These are phyloP conservation scores for Agapostemon virescens DNA, from an alignment of 2,888 invertebrate species.

Conservation along the genomic window DNA sequence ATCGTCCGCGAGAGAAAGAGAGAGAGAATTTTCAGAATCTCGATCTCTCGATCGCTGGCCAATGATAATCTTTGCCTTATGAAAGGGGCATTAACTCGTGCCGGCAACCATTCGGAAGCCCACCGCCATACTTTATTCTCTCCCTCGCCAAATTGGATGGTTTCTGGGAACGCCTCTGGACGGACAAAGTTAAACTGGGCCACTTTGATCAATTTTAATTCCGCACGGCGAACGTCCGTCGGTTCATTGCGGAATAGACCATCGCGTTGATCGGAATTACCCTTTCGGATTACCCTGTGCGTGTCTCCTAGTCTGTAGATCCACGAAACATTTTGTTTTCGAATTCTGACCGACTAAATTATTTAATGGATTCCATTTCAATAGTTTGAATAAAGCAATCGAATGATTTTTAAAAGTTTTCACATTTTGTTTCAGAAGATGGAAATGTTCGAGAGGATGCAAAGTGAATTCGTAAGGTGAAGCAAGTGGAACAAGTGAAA, in stretches of 20 bases:
- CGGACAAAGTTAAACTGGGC: constrained; percentile 26
- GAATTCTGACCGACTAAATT: too few relatives aligned
- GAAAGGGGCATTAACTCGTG: constrained; percentile 23
- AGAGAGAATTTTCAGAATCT: not conserved
- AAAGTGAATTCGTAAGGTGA: too few relatives aligned
- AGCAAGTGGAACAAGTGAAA: too few relatives aligned
- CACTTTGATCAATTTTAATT: constrained; percentile 46
- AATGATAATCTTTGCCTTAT: constrained; percentile 32
- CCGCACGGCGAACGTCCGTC: constrained; percentile 26
- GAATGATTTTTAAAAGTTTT: too few relatives aligned
- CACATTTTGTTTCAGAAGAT: too few relatives aligned
- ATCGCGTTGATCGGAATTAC: not conserved
- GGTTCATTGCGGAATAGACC: constrained; percentile 35
- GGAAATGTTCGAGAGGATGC: too few relatives aligned
- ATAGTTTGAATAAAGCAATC: too few relatives aligned
- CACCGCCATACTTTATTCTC: constrained; percentile 37
- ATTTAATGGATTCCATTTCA: too few relatives aligned
- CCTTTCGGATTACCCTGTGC: not conserved
- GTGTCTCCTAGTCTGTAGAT: not conserved
- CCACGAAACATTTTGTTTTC: too few relatives aligned
- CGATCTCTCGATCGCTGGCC: not conserved
- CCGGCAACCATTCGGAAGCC: not conserved
- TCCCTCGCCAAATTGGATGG: constrained; percentile 39
- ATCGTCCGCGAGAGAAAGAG: not conserved
- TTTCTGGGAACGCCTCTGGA: constrained; percentile 21